Percentiles rank a stretch among this genome's conserved stretches.
Evolutionary conservation across 2,113 vertebrate genomes (phyloP).

Genomic region (Cyphomyrus discorhynchus): DNA sequence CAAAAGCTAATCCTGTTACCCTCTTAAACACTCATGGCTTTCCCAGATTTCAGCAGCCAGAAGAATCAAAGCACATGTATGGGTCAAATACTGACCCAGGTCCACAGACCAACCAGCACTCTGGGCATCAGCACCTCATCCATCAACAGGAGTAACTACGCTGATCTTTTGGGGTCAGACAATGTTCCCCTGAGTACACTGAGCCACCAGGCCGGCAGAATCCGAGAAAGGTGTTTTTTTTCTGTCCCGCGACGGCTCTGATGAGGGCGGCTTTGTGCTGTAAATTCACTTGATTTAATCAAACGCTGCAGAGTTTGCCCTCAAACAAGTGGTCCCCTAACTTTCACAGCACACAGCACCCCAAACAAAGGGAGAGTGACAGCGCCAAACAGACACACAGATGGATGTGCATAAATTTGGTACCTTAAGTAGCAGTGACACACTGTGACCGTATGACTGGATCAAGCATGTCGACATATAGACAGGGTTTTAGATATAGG

Average conservation of each 20-base stretch:
- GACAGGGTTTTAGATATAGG: not conserved
- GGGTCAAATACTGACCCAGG: not conserved
- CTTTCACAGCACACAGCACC: not conserved
- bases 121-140: not conserved
- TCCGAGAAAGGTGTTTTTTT: not conserved
- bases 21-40: not conserved
- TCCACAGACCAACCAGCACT: not conserved
- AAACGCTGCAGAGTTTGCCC: not conserved
- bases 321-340: not conserved
- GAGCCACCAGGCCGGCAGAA: not conserved
- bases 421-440: not conserved
- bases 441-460: not conserved
- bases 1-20: not conserved
- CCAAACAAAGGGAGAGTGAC: too few species aligned
- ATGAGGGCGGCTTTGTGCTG: not conserved
- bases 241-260: not conserved
- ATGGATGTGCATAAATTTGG: not conserved
- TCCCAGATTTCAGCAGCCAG: not conserved
- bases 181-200: not conserved
- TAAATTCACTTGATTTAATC: not conserved
- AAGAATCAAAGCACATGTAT: not conserved
- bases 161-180: slow-evolving; percentile 1
- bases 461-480: not conserved
- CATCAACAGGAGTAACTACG: not conserved
- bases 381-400: not conserved